Conservation (phyloP, 2,797 vertebrate species). For the Astyanax mexicanus region DNA sequence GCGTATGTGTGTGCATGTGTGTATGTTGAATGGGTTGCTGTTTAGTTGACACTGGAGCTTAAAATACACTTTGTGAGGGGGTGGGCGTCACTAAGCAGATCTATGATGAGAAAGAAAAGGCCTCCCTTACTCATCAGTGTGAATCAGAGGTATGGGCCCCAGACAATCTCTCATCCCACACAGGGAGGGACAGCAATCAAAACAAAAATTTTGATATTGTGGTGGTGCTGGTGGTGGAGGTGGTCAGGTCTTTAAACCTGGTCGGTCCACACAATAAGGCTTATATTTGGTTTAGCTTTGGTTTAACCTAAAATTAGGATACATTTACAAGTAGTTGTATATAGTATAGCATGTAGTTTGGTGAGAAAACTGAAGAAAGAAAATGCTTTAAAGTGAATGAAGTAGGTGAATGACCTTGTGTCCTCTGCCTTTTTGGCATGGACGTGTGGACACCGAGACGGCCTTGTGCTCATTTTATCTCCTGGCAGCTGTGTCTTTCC, state of each 20-base stretch:
- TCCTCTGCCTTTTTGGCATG: conserved; percentile 75
- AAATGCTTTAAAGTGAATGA: conserved; percentile 36
- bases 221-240: too few species aligned
- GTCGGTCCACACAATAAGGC: background rate
- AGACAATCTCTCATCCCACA: conserved; percentile 41
- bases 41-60: conserved; percentile 58
- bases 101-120: conserved; percentile 48
- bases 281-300: too few species aligned
- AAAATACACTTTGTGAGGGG: conserved; percentile 62
- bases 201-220: conserved; percentile 18
- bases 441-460: conserved; percentile 61
- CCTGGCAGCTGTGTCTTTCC: conserved; percentile 83
- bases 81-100: conserved; percentile 53
- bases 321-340: too few species aligned
- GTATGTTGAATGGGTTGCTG: conserved; percentile 51
- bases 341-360: too few species aligned
- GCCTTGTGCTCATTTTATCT: conserved; percentile 82
- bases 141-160: conserved; percentile 42
- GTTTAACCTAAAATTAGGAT: too few species aligned
- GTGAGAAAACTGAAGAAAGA: too few species aligned
- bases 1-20: background rate
- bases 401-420: conserved; percentile 73
- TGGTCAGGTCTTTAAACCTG: background rate
- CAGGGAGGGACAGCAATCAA: background rate
- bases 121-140: conserved; percentile 55